Evolutionary conservation across 1,140 invertebrate species (phyloP), one percentile per base, ranked within the genome.

Genomic region (Zaprionus taronus): DNA sequence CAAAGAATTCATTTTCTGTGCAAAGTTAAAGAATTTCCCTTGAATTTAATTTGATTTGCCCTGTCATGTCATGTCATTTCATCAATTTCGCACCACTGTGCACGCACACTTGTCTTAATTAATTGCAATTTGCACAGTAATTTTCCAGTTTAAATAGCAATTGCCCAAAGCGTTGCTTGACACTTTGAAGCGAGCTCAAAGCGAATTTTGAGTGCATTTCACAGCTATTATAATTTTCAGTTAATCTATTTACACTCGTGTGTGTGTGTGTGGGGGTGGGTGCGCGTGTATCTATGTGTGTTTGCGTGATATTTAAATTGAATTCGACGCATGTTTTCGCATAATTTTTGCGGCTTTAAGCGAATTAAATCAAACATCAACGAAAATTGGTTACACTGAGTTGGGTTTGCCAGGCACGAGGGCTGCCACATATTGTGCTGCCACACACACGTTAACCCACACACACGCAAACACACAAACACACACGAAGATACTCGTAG

Each of bases 281-380:
- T 17, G 41, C 7, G 72, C 36, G 31, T 24, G 41, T 14, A 15
- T 26, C 5, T 31, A 61, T 51, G 24, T n/a, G 41, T 14, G 20
- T 26, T 9, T 31, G 44, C 36, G 22, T 57, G 49, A 14, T 69
- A 49, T 63, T 72, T 63, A 22, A 79, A 47, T 47, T 56, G 34
- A 53, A 58, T 60, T 38, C 17, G 47, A 38, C 70, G 56, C 77
- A 67, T 77, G 68, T 79, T 82, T 77, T 78, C 63, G 79, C 72
- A 72, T 73, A 86, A 82, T 78, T 75, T 77, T 71, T 70, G 63
- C 57, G 67, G 67, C 68, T 83, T 80, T 72, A 89, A 75, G 65
- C 62, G 65, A 90, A 79, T 81, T 71, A 56, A 79, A 81, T 80
- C 75, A 79, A 90, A 90, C 65, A 81, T 73, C 67, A 90, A 83